phyloP scores from a whole-genome alignment of 1,140 invertebrate species.

The Drosophila neocordata region DNA sequence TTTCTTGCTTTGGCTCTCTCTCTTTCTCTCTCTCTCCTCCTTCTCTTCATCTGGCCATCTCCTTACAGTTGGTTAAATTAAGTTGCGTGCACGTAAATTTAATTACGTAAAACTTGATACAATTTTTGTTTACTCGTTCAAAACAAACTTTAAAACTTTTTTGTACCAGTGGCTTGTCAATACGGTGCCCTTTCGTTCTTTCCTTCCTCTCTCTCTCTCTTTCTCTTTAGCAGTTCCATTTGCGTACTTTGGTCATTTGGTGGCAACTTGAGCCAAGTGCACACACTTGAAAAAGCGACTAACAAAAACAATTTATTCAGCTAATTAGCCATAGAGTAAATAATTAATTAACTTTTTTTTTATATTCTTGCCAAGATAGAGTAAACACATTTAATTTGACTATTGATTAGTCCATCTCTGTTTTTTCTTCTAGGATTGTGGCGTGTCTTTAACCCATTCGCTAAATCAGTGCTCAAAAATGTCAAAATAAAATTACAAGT shows the following conservation, averaged over 20 bases:
- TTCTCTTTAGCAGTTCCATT: neutral
- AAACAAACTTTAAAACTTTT: slow-evolving; percentile 78
- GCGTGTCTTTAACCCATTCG: slow-evolving; percentile 63
- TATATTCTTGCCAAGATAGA: neutral
- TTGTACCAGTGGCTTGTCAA: slow-evolving; percentile 55
- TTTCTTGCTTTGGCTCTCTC: neutral
- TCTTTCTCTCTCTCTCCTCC: neutral
- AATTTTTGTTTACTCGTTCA: slow-evolving; percentile 79
- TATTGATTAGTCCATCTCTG: slow-evolving; percentile 31
- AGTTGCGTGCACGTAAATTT: slow-evolving; percentile 77
- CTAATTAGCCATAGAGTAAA: slow-evolving; percentile 68
- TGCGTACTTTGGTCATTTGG: neutral
- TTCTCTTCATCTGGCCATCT: no score
- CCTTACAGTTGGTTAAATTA: slow-evolving; percentile 36
- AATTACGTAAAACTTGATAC: slow-evolving; percentile 71
- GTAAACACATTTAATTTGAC: slow-evolving; percentile 33
- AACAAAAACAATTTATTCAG: slow-evolving; percentile 55
- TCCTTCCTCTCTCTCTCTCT: neutral
- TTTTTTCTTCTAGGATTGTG: slow-evolving; percentile 9
- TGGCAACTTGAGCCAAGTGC: slow-evolving; percentile 31
- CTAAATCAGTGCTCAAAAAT: slow-evolving; percentile 60
- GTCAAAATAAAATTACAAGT: slow-evolving; percentile 40
- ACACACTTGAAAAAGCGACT: slow-evolving; percentile 42
- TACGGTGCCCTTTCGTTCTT: slow-evolving; percentile 42
- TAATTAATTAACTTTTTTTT: slow-evolving; percentile 66